Evolutionary conservation across 2,888 invertebrate genomes (phyloP).

Genomic region (Cordylochernes scorpioides): DNA sequence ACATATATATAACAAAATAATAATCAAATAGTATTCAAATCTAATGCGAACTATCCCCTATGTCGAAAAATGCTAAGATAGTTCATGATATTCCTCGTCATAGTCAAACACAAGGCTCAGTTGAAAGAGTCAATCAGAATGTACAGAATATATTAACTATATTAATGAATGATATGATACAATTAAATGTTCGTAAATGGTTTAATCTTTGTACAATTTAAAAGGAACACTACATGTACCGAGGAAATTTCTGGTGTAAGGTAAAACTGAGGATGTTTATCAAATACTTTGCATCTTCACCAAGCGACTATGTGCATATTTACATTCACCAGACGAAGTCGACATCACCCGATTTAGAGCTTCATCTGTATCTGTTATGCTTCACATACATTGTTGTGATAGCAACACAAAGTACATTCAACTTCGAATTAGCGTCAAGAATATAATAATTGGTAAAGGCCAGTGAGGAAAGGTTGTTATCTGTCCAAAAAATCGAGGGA

Average conservation of each 20-base stretch:
- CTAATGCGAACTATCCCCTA: not conserved
- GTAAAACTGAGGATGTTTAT: conserved; percentile 1
- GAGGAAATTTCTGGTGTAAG: conserved; percentile 3
- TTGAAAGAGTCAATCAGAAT: conserved; percentile 3
- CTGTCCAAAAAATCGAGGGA: too few relatives aligned
- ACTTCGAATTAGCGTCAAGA: too few relatives aligned
- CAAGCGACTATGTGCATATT: conserved; percentile 1
- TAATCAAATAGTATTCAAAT: too few relatives aligned
- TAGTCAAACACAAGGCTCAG: conserved; percentile 2
- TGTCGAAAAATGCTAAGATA: conserved; percentile 2
- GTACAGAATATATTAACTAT: conserved; percentile 5
- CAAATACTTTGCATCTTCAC: conserved; percentile 1
- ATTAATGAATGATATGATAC: conserved; percentile 7
- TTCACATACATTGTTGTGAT: too few relatives aligned
- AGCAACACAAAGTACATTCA: too few relatives aligned
- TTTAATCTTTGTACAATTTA: conserved; percentile 8
- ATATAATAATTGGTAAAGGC: too few relatives aligned
- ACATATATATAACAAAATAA: too few relatives aligned
- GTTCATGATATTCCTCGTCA: conserved; percentile 3
- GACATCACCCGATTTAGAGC: not conserved
- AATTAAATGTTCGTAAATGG: conserved; percentile 11
- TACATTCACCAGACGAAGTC: not conserved
- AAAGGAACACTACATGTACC: conserved; percentile 7
- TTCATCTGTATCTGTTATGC: too few relatives aligned
- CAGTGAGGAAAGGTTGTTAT: too few relatives aligned